Base-by-base conservation (phyloP, 2,113 vertebrate species). In the Apistogramma diplotaenia region DNA sequence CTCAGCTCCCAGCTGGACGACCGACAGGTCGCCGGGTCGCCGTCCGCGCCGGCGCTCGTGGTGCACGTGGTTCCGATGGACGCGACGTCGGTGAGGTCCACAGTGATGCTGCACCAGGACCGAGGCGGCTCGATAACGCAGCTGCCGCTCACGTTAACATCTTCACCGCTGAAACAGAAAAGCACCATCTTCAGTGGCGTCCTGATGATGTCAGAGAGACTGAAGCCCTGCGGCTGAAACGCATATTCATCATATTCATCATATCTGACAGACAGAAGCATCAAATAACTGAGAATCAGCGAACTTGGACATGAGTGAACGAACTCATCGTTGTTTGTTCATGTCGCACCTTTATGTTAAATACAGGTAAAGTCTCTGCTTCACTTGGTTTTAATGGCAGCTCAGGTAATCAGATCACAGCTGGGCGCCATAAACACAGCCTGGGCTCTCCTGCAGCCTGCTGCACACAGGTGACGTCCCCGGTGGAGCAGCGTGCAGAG, bases 61-160 rank as follows among this genome's bases (percentile, higher is more conserved):
- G 1, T 85, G 21, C 95, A 96, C 0, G 0, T 1, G 0, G 91
- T 92, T 3, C 71, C 92, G 57, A 74, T 0, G 0, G 12, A 19
- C 1, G 49, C 12, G 0, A 92, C 40, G 0, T 9, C 0, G 0
- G 4, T 0, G 0, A 94, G 46, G 0, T 2, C 0, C 0, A 80
- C 10, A 1, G 35, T 1, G 11, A 95, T 92, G 1, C 10, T 11
- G 57, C 95, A 96, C 94, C 94, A 94, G 29, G 86, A 77, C 0
- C 23, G 74, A 72, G 89, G 86, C 0, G 91, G 65, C 13, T 5
- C 62, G 18, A 95, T 76, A 5, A 83, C 82, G 74, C 95, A 96
- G 72, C 19, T 89, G 8, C n/a, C 87, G 8, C 4, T 21, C 0
- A 74, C 33, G 0, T 31, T 1, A 0, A 0, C 0, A 0, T 6